A percentile compares a stretch with the other conserved stretches of the same genome.
These are phyloP conservation scores for Xiphydria camelus DNA, from an alignment of 2,888 invertebrate species.

Conservation along the genomic window DNA sequence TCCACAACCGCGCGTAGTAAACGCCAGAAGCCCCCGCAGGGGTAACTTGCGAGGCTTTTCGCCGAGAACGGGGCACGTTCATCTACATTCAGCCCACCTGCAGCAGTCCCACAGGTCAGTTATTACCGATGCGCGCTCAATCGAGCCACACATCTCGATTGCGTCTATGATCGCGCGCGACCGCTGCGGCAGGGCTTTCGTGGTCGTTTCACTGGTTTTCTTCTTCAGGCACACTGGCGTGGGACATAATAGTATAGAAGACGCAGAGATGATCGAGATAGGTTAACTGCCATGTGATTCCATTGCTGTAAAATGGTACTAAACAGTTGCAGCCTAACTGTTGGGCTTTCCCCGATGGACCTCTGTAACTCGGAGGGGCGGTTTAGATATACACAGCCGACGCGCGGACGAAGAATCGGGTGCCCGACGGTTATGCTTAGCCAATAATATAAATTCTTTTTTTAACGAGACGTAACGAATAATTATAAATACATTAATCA, in stretches of 20 bases:
- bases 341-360: constrained; percentile 36
- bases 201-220: too few relatives aligned
- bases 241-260: constrained; percentile 47
- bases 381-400: constrained; percentile 39
- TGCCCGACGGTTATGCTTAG: constrained; percentile 44
- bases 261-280: constrained; percentile 51
- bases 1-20: constrained; percentile 73
- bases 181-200: too few relatives aligned
- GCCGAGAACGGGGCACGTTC: constrained; percentile 38
- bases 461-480: constrained; percentile 12
- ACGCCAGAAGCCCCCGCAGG: constrained; percentile 83
- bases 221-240: constrained; percentile 45
- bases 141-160: too few relatives aligned
- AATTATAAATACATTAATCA: constrained; percentile 12
- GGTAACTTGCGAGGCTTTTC: constrained; percentile 46
- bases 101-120: too few relatives aligned
- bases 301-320: constrained; percentile 32
- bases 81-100: constrained; percentile 21
- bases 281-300: constrained; percentile 40
- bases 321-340: constrained; percentile 38
- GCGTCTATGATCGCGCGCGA: too few relatives aligned
- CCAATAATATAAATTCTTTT: constrained; percentile 37
- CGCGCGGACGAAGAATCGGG: constrained; percentile 27
- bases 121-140: too few relatives aligned
- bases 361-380: constrained; percentile 44